Evolutionary conservation across 2,888 invertebrate genomes (phyloP).

Genomic region (Polydrusus pterygomalis): DNA sequence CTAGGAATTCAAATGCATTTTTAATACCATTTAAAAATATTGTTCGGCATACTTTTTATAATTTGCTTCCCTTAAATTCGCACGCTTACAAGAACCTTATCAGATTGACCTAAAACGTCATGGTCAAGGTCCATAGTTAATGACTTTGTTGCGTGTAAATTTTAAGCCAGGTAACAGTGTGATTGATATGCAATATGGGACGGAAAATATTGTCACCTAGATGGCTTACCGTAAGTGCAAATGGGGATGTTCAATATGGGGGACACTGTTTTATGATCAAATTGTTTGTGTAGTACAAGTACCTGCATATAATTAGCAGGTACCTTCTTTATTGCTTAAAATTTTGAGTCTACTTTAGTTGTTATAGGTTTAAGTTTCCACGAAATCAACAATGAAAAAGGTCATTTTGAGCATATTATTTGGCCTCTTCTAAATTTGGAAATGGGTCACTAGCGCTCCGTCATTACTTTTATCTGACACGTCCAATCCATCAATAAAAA

Average conservation of each 20-base stretch:
- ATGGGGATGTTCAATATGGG: constrained; percentile 5
- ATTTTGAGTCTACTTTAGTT: no score
- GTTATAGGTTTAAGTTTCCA: no score
- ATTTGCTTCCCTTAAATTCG: not conserved
- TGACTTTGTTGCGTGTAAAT: constrained; percentile 44
- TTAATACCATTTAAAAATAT: no score
- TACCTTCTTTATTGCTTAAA: not conserved
- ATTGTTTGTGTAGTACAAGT: constrained; percentile 9
- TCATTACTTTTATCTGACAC: no score
- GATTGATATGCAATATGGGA: constrained; percentile 31
- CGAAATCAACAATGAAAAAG: no score
- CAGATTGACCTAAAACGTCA: constrained; percentile 44
- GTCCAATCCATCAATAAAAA: no score
- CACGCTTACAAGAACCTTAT: constrained; percentile 9
- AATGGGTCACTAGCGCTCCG: no score
- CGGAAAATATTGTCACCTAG: constrained; percentile 33
- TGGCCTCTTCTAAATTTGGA: no score
- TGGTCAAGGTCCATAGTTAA: constrained; percentile 50
- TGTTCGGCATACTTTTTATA: no score
- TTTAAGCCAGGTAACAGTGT: constrained; percentile 26
- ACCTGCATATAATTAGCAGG: no score
- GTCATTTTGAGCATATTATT: no score
- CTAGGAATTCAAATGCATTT: no score
- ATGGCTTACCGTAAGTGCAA: constrained; percentile 11
- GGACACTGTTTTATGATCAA: not conserved